These are phyloP conservation scores for Recurvirostra avosetta DNA, from an alignment of 2,113 vertebrate species.

Conservation along the genomic window DNA sequence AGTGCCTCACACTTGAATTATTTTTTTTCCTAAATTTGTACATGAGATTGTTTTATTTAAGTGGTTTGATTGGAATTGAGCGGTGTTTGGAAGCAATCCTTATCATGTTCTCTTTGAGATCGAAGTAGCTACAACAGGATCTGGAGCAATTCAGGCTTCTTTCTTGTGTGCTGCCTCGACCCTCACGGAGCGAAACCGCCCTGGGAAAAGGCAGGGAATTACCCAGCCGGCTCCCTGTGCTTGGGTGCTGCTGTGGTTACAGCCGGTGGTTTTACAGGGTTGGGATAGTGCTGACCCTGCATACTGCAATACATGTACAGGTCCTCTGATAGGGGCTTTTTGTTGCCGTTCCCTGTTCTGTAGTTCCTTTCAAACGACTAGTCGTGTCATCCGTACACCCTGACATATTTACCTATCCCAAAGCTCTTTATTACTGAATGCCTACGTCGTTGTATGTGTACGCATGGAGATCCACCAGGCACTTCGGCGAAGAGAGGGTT, in stretches of 20 bases:
- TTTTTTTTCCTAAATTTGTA: neutral
- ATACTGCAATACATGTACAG: neutral
- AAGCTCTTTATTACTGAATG: neutral
- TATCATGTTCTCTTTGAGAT: neutral
- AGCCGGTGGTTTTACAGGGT: neutral
- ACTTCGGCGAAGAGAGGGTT: neutral
- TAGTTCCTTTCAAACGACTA: neutral
- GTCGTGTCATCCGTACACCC: rapidly evolving
- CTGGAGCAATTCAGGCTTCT: neutral
- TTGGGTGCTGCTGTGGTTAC: neutral
- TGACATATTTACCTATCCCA: rapidly evolving
- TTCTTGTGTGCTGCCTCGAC: neutral
- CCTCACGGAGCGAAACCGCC: neutral
- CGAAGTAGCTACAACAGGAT: neutral
- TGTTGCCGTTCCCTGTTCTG: neutral
- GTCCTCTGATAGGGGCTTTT: rapidly evolving
- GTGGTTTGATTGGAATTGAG: neutral
- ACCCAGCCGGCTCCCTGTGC: neutral
- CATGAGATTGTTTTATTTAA: neutral
- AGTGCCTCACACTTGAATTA: neutral
- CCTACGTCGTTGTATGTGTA: rapidly evolving
- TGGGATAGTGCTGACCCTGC: neutral
- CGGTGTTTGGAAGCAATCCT: neutral
- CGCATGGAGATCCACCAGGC: neutral
- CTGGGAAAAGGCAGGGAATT: neutral